These are phyloP conservation scores for Macrosteles quadrilineatus DNA, from an alignment of 1,140 invertebrate genomes.

Conservation along the genomic window DNA sequence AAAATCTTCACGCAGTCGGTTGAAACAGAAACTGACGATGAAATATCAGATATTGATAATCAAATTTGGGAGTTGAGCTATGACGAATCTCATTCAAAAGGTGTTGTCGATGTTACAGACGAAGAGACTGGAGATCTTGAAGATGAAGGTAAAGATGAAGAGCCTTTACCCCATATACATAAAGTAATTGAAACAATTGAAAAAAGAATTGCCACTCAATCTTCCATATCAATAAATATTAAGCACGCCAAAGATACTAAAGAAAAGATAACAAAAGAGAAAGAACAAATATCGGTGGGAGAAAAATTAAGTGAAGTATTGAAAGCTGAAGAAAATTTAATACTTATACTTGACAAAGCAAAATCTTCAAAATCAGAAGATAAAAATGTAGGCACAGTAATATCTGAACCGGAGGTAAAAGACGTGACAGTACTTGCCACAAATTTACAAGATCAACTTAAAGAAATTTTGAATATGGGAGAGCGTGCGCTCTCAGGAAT, in stretches of 20 bases:
- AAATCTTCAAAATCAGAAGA: slow-evolving; percentile 48
- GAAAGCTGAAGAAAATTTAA: slow-evolving; percentile 41
- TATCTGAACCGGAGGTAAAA: slow-evolving; percentile 53
- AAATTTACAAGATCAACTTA: slow-evolving; percentile 36
- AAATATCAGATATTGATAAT: slow-evolving; percentile 28
- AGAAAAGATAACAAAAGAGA: slow-evolving; percentile 30
- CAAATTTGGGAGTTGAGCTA: slow-evolving; percentile 21
- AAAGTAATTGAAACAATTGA: slow-evolving; percentile 43
- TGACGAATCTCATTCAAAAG: slow-evolving; percentile 11
- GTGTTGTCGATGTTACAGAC: slow-evolving; percentile 13
- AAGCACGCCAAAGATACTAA: slow-evolving; percentile 13
- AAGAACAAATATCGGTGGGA: slow-evolving; percentile 37
- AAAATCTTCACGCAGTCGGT: slow-evolving; percentile 51
- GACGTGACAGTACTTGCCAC: slow-evolving; percentile 38
- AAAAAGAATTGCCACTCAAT: slow-evolving; percentile 38
- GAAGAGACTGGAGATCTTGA: slow-evolving; percentile 26
- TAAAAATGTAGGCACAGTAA: slow-evolving; percentile 44
- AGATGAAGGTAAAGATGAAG: slow-evolving; percentile 25
- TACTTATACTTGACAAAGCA: slow-evolving; percentile 33
- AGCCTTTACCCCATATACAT: slow-evolving; percentile 38
- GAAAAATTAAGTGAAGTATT: slow-evolving; percentile 42
- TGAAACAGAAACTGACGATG: slow-evolving; percentile 41
- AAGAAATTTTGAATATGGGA: slow-evolving; percentile 39
- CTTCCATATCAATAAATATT: slow-evolving; percentile 20
- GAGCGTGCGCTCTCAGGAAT: slow-evolving; percentile 40